These are phyloP conservation scores for Australoheros scitulus DNA, from an alignment of 2,113 vertebrate species.

Conservation along the genomic window DNA sequence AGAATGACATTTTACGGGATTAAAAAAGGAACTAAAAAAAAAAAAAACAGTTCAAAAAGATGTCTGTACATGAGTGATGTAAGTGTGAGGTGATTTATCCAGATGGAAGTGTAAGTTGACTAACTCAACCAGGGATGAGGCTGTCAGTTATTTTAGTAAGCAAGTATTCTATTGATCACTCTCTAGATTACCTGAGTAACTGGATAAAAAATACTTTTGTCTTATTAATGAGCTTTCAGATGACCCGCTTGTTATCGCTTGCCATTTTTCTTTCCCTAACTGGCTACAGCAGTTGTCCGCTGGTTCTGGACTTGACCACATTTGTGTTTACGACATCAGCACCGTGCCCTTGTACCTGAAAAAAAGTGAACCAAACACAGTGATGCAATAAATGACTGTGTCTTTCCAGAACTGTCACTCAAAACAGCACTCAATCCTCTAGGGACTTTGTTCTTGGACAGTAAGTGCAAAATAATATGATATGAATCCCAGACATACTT, in stretches of 20 bases:
- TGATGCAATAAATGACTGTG: background rate
- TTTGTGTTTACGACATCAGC: constrained; percentile 77
- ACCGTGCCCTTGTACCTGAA: constrained; percentile 40
- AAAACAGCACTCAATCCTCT: background rate
- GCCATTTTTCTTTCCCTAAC: constrained; percentile 74
- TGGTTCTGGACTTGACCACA: constrained; percentile 73
- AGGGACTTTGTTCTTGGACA: background rate
- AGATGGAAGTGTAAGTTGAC: background rate
- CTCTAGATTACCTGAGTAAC: too few species aligned
- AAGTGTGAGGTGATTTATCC: background rate
- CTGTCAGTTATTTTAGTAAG: too few species aligned
- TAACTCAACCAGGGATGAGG: background rate
- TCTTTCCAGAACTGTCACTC: background rate
- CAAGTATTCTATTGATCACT: too few species aligned
- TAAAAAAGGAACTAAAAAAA: too few species aligned
- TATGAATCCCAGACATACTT: background rate
- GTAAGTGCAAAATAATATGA: background rate
- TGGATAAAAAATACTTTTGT: too few species aligned
- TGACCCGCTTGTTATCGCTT: constrained; percentile 70
- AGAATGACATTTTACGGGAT: background rate
- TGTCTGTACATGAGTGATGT: background rate
- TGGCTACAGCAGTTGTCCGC: constrained; percentile 64
- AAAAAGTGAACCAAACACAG: background rate
- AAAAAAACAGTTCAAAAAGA: too few species aligned
- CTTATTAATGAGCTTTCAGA: constrained; percentile 48